Base-by-base conservation (phyloP, 2,888 invertebrate genomes). In the Pherbina coryleti region DNA sequence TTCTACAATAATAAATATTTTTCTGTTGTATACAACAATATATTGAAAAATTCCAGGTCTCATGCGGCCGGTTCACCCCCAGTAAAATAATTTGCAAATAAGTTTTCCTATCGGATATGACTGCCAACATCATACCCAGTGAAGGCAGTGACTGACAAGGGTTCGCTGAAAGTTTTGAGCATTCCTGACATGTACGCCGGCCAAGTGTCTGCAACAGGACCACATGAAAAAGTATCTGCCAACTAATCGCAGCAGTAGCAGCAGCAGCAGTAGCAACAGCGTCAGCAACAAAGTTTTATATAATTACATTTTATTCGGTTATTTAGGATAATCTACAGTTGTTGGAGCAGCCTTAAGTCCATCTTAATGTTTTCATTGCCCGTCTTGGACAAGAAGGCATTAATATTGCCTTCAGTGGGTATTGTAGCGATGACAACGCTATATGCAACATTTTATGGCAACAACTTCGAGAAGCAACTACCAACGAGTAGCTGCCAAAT, bases 401-500 rank as follows among this genome's bases (percentile, higher is more conserved):
- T n/a, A n/a, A n/a, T n/a, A n/a, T n/a, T n/a, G n/a, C 67, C 67
- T 49, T 7, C 25, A 11, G 11, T 49, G 44, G 0, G 14, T 9
- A 11, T n/a, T 22, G 22, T 4, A 22, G 5, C 51, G 17, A 22
- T 22, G 49, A 17, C 51, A 9, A n/a, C 22, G 14, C 28, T 14
- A 34, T n/a, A n/a, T 25, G 55, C n/a, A 67, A 53, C 66, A 75
- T 67, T 66, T 75, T 55, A 37, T 75, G 34, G 64, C 64, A 73
- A 62, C 60, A 72, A 60, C 60, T 7, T 17, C 73, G 60, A 19
- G n/a, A n/a, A n/a, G 62, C 67, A 37, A 37, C 22, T 66, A 31
- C 11, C 22, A 37, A 19, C 55, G 74, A 74, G 64, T 19, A 75
- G 66, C 81, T 86, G 86, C 84, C 86, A 85, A 77, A 81, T 81